A percentile compares a stretch with the other conserved stretches of the same genome.
Evolutionary conservation across 1,140 invertebrate species (phyloP).

Genomic region (Brachionus manjavacas): DNA sequence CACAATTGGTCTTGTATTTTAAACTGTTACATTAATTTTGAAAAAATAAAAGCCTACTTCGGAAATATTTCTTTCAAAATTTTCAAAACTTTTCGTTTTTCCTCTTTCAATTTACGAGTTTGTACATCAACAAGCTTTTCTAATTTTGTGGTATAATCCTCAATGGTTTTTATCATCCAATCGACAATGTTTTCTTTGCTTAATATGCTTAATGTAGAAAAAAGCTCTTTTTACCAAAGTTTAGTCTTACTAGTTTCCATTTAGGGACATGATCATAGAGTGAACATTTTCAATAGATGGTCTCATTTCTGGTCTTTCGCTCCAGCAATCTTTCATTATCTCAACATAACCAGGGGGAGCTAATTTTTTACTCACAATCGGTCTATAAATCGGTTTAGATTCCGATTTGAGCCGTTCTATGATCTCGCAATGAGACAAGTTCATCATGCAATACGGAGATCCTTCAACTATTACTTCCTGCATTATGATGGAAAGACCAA

Average conservation of each 20-base stretch:
- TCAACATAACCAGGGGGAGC: constrained; percentile 87
- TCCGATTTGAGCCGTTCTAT: constrained; percentile 74
- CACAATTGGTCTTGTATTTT: constrained; percentile 68
- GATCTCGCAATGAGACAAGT: constrained; percentile 79
- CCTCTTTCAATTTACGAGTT: constrained; percentile 80
- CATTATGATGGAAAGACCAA: constrained; percentile 83
- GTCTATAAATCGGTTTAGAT: constrained; percentile 80
- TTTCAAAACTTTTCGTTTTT: constrained; percentile 87
- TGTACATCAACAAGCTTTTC: constrained; percentile 81
- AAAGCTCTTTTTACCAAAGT: neutral
- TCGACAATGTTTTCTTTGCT: constrained; percentile 89
- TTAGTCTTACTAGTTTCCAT: constrained; percentile 68
- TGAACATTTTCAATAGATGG: constrained; percentile 78
- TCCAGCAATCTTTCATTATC: constrained; percentile 72
- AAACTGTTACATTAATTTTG: neutral
- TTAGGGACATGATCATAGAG: constrained; percentile 76
- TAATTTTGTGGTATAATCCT: constrained; percentile 87
- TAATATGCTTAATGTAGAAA: neutral
- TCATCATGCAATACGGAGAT: constrained; percentile 79
- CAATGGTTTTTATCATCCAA: constrained; percentile 90
- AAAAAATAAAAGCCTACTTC: constrained; percentile 61
- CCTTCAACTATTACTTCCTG: constrained; percentile 80
- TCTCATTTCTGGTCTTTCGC: constrained; percentile 77
- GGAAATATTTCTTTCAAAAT: constrained; percentile 83
- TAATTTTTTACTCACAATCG: constrained; percentile 84